Base-by-base conservation (phyloP, 2,113 vertebrate genomes). In the Galbula dea region DNA sequence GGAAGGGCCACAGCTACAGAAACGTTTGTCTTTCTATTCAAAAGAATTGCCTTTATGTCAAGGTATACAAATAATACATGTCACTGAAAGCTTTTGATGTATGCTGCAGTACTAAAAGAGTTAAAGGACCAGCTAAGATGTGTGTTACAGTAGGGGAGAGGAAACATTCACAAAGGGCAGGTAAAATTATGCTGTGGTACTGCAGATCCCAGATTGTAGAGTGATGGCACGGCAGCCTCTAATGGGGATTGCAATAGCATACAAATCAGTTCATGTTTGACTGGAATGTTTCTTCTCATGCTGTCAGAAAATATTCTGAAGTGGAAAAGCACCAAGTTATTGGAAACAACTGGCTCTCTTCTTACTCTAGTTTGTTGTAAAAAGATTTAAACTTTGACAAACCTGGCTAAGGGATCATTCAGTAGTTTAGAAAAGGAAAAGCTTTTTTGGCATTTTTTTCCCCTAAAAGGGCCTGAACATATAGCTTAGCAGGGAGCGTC, bases 201-300 rank as follows among this genome's bases (percentile, higher is more conserved):
- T 41, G 59, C 78, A 69, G 69, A 12, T 21, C 34, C 81, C 2
- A 2, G 23, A 3, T 3, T 19, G 68, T 15, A 8, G 16, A 52
- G 51, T 2, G 39, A 30, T 13, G 55, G 83, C 46, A 12, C 2
- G 32, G 58, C 67, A 80, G 43, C 65, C 43, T 45, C 34, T 1
- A 0, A 10, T 16, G 62, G 0, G 0, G 48, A 15, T 54, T 22
- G 15, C 52, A 45, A 2, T 17, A 46, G 19, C n/a, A 4, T 3
- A 29, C 49, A 27, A 45, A 82, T 43, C 69, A 22, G 69, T 59
- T 73, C 21, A 0, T 10, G 26, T 67, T 72, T 46, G 69, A 39
- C 67, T 9, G 32, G 54, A 58, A 65, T 3, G 30, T 39, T 86
- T 69, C 83, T 63, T 41, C 27, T 69, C 46, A 4, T 14, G 46